phyloP scores from a whole-genome alignment of 2,113 vertebrate species.

The Amphilophus citrinellus region DNA sequence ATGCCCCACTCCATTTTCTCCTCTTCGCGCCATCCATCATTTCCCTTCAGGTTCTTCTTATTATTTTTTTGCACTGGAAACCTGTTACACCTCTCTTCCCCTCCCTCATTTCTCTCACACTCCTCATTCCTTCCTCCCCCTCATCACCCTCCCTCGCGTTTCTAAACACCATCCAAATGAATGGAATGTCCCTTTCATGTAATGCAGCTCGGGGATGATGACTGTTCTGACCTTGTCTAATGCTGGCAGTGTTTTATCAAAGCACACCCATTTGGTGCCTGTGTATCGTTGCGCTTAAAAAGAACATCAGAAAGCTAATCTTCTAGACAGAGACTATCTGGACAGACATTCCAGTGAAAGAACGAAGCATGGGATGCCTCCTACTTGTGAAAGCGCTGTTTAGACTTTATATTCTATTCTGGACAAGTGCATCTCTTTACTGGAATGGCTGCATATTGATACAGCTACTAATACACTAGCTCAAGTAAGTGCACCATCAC shows the following conservation, averaged over 20 bases:
- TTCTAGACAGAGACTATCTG: slow-evolving; percentile 16
- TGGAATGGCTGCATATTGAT: slow-evolving; percentile 13
- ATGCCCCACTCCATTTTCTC: background rate
- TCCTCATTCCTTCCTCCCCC: slow-evolving; percentile 24
- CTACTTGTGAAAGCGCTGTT: slow-evolving; percentile 1
- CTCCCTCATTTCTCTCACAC: slow-evolving; percentile 55
- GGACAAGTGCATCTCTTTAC: slow-evolving; percentile 10
- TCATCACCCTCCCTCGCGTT: slow-evolving; percentile 28
- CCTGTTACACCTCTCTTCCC: slow-evolving; percentile 40
- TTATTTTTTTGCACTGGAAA: slow-evolving; percentile 38
- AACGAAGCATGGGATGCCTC: background rate
- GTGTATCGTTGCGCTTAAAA: slow-evolving; percentile 7
- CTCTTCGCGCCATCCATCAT: background rate
- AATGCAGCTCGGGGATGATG: slow-evolving; percentile 34
- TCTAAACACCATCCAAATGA: slow-evolving; percentile 33
- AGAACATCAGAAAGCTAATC: slow-evolving; percentile 33
- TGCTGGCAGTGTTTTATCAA: slow-evolving; percentile 43
- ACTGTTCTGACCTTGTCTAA: slow-evolving; percentile 58
- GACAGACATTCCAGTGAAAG: slow-evolving; percentile 24
- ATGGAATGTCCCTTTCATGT: slow-evolving; percentile 37
- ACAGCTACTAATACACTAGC: slow-evolving; percentile 5
- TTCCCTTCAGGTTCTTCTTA: background rate
- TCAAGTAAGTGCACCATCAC: background rate
- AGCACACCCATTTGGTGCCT: slow-evolving; percentile 9
- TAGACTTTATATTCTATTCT: slow-evolving; percentile 25